These are phyloP conservation scores for Lasius fuliginosus DNA, from an alignment of 2,888 invertebrate species.

Conservation along the genomic window DNA sequence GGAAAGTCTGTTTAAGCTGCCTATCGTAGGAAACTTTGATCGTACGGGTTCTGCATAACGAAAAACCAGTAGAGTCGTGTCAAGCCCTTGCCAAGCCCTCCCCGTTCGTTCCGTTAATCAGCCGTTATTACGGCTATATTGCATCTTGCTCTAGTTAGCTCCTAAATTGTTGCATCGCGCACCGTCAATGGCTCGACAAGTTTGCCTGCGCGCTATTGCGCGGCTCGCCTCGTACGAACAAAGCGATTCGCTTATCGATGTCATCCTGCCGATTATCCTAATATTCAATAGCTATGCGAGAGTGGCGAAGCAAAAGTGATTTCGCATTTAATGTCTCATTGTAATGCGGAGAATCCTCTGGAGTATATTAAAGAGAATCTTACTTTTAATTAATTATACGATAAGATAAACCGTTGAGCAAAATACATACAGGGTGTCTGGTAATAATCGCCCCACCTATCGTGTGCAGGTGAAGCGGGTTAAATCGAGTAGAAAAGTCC, in stretches of 20 bases:
- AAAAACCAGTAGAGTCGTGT: conserved; percentile 46
- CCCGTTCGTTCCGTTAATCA: conserved; percentile 56
- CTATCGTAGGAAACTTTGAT: conserved; percentile 88
- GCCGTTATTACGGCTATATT: conserved; percentile 49
- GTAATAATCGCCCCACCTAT: too few relatives aligned
- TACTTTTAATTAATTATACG: background rate
- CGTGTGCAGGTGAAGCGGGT: too few relatives aligned
- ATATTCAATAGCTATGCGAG: conserved; percentile 20
- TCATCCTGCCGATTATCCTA: conserved; percentile 56
- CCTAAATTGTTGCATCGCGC: conserved; percentile 39
- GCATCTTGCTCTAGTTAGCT: conserved; percentile 50
- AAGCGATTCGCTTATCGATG: conserved; percentile 34
- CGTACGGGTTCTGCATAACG: conserved; percentile 87
- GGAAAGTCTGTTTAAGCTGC: conserved; percentile 83
- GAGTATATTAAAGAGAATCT: background rate
- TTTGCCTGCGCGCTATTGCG: conserved; percentile 30
- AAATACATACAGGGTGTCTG: background rate
- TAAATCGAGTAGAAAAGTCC: too few relatives aligned
- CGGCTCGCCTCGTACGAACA: background rate
- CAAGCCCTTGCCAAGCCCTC: conserved; percentile 39
- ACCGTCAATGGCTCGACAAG: conserved; percentile 22
- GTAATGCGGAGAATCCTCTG: conserved; percentile 8
- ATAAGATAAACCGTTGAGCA: background rate
- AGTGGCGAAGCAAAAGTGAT: conserved; percentile 40
- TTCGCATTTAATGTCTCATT: conserved; percentile 43